A percentile compares a stretch with the other conserved stretches of the same genome.
Evolutionary conservation across 2,797 vertebrate genomes (phyloP).

Genomic region (Lepus oiostolus): DNA sequence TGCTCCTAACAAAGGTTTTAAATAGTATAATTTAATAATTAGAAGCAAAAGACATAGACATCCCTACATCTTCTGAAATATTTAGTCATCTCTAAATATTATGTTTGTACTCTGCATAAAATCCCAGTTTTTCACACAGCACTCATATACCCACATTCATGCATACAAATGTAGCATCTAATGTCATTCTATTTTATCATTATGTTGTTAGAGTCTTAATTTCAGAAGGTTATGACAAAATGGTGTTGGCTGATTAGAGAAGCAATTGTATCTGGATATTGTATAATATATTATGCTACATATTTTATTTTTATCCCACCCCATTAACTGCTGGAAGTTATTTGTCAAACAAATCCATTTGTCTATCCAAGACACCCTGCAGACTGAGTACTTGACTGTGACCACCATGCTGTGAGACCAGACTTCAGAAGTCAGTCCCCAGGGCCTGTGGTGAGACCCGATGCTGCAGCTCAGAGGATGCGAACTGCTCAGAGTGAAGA

Average conservation of each 20-base stretch:
- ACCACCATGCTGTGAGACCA: background rate
- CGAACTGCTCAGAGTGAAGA: background rate
- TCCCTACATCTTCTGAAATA: background rate
- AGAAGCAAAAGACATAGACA: background rate
- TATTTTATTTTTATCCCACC: constrained; percentile 4
- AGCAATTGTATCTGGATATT: background rate
- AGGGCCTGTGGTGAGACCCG: too few species aligned
- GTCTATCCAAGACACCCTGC: background rate
- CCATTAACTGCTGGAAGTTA: background rate
- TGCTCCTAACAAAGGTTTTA: background rate
- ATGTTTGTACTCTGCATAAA: background rate
- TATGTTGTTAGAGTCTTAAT: background rate
- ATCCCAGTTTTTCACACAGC: background rate
- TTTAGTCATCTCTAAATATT: background rate
- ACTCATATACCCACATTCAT: background rate
- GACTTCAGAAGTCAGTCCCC: background rate
- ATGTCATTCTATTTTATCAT: background rate
- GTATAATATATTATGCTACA: background rate
- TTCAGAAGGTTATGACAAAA: background rate
- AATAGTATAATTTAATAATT: background rate
- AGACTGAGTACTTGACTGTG: background rate
- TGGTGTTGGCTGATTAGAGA: background rate
- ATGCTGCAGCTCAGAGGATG: rapidly evolving
- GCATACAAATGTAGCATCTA: background rate
- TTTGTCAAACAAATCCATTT: background rate